phyloP scores from a whole-genome alignment of 2,797 vertebrate genomes.

The Aphelocoma californica region DNA sequence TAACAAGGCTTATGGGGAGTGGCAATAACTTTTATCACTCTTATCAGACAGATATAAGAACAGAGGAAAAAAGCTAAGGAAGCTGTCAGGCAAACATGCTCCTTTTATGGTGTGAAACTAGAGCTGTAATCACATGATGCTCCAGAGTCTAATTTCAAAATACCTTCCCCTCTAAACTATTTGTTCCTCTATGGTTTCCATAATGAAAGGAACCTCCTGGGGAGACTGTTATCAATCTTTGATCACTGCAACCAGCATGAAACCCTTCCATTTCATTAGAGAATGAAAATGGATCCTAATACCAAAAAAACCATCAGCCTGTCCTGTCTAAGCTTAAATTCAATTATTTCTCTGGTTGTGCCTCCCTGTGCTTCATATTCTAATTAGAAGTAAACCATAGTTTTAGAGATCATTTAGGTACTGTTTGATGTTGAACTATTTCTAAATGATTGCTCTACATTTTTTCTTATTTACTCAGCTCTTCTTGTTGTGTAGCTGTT shows the following conservation, averaged over 20 bases:
- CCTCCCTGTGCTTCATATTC: not conserved
- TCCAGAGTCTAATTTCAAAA: conserved; percentile 9
- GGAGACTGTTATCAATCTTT: conserved; percentile 4
- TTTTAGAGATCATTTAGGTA: not conserved
- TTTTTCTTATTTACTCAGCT: not conserved
- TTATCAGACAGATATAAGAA: not conserved
- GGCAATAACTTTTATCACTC: not conserved
- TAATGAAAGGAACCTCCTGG: conserved; percentile 17
- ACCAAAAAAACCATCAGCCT: not conserved
- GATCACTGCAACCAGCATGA: not conserved
- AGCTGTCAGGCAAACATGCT: not conserved
- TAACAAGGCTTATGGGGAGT: not conserved
- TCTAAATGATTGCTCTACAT: not conserved
- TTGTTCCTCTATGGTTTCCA: not conserved
- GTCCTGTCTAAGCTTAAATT: not conserved
- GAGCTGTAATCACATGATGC: not conserved
- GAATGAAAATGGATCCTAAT: not conserved
- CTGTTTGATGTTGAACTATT: not conserved
- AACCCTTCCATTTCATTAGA: not conserved
- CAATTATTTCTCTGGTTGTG: not conserved
- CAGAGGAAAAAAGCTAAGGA: not conserved
- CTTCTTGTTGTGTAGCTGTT: not conserved
- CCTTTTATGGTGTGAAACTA: not conserved
- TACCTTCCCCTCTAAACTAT: not conserved
- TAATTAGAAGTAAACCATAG: not conserved